Evolutionary conservation across 2,888 invertebrate genomes (phyloP).

Genomic region (Escarpia spicata): DNA sequence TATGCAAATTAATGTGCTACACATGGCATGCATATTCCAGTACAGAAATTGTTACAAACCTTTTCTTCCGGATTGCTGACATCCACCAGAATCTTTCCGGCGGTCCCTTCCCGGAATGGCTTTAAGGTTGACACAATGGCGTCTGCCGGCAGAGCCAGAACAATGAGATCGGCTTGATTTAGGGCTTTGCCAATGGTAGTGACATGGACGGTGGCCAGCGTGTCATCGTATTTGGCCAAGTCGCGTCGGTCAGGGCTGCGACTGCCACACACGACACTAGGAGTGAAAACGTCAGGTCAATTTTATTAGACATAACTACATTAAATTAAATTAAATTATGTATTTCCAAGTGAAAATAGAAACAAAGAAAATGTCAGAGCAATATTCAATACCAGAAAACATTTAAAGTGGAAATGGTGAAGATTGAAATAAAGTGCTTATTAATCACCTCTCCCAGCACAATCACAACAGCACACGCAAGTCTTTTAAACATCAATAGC

Average conservation of each 20-base stretch:
- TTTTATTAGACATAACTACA: neutral
- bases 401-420: too few species aligned
- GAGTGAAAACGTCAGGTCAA: neutral
- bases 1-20: too few species aligned
- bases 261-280: neutral
- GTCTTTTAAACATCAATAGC: too few species aligned
- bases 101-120: neutral
- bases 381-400: too few species aligned
- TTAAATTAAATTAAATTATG: neutral
- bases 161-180: neutral
- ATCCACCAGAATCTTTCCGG: conserved; percentile 23
- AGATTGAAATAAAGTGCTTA: too few species aligned
- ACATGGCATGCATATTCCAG: too few species aligned
- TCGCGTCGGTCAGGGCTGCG: neutral
- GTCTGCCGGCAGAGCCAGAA: neutral
- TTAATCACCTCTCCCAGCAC: too few species aligned
- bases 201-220: neutral
- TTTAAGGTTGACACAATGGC: neutral
- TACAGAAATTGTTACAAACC: too few species aligned
- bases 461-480: too few species aligned
- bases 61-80: conserved; percentile 10
- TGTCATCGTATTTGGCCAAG: neutral
- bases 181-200: neutral
- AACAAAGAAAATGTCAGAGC: too few species aligned
- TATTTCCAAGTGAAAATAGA: too few species aligned